A percentile compares a stretch with the other conserved stretches of the same genome.
phyloP scores from a whole-genome alignment of 2,888 invertebrate genomes.

The Pocota personata region DNA sequence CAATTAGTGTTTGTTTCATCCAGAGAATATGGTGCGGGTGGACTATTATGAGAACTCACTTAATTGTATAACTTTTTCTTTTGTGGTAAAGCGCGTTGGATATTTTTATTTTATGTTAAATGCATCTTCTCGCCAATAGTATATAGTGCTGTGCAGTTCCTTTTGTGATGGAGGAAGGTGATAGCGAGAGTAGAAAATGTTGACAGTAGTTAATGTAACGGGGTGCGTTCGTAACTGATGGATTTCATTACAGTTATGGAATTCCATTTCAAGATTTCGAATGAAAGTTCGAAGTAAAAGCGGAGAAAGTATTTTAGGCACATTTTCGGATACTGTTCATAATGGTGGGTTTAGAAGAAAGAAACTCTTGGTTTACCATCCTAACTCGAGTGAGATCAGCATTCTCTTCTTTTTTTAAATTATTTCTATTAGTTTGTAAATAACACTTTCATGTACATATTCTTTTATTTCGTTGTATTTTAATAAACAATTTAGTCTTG shows the following conservation, averaged over 20 bases:
- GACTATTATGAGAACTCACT: constrained; percentile 35
- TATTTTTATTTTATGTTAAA: constrained; percentile 46
- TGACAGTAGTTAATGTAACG: constrained; percentile 31
- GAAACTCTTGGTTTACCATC: no score
- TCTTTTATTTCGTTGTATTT: no score
- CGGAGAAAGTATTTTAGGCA: no score
- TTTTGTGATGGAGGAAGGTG: constrained; percentile 60
- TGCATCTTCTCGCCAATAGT: constrained; percentile 42
- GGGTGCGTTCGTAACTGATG: constrained; percentile 24
- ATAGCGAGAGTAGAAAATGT: constrained; percentile 23
- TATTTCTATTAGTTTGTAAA: no score
- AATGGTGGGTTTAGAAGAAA: no score
- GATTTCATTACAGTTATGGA: neutral
- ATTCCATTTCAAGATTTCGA: neutral
- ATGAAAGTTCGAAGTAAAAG: neutral
- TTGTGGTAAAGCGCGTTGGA: constrained; percentile 5
- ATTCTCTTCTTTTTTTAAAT: no score
- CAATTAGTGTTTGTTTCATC: neutral
- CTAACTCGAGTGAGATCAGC: no score
- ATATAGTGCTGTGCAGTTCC: constrained; percentile 44
- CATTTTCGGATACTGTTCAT: no score
- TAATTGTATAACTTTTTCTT: constrained; percentile 33
- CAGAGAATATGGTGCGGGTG: neutral
- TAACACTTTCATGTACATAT: no score
- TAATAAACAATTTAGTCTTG: no score